These are phyloP conservation scores for Macrotrachela quadricornifera DNA, from an alignment of 1,140 invertebrate species.

Conservation along the genomic window DNA sequence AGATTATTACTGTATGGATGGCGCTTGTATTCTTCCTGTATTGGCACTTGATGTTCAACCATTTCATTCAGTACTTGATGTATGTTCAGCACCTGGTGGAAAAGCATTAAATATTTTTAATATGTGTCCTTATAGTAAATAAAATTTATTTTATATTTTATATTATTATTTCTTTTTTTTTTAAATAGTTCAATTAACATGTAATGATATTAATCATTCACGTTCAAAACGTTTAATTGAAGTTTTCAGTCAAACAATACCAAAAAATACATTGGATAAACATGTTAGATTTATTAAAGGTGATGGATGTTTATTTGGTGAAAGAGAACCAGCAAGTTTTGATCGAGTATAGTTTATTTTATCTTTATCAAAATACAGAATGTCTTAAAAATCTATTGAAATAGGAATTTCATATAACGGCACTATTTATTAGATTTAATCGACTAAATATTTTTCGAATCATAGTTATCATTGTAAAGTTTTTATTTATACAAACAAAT, in stretches of 20 bases:
- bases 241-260: too few species aligned
- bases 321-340: neutral
- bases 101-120: conserved; percentile 73
- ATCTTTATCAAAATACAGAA: neutral
- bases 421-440: too few species aligned
- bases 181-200: too few species aligned
- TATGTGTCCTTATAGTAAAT: conserved; percentile 29
- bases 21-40: conserved; percentile 64
- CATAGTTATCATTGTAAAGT: too few species aligned
- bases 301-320: neutral
- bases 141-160: too few species aligned
- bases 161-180: too few species aligned
- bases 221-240: too few species aligned
- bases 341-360: neutral
- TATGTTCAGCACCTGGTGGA: conserved; percentile 86
- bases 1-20: conserved; percentile 54
- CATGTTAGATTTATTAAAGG: neutral
- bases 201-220: too few species aligned
- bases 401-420: too few species aligned
- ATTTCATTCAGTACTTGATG: conserved; percentile 59
- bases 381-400: too few species aligned
- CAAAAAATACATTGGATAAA: neutral
- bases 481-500: too few species aligned
- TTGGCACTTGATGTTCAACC: conserved; percentile 57
- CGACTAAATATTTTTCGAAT: too few species aligned